Percentiles rank a stretch among this genome's conserved stretches.
Conservation (phyloP, 1,140 invertebrate species). For the Achatina immaculata region DNA sequence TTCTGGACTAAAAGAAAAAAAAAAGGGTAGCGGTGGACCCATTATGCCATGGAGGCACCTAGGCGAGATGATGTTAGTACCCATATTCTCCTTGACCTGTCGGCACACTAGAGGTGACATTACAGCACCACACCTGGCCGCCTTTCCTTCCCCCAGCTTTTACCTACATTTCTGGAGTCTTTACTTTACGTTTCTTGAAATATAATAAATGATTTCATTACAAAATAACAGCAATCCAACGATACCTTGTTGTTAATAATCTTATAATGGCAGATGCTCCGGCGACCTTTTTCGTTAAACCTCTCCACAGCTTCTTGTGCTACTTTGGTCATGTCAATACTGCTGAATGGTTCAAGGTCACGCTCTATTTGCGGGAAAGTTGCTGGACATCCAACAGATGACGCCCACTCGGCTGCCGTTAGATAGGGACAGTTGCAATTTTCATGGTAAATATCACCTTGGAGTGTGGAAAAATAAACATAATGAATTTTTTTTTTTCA, state of each 20-base stretch:
- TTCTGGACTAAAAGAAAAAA: too few species aligned
- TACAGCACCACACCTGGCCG: too few species aligned
- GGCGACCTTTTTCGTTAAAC: slow-evolving; percentile 81
- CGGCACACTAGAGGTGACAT: too few species aligned
- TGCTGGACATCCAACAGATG: slow-evolving; percentile 78
- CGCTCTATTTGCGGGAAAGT: slow-evolving; percentile 81
- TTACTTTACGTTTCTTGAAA: too few species aligned
- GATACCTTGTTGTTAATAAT: slow-evolving; percentile 84
- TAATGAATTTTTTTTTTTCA: too few species aligned
- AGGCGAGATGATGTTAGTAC: too few species aligned
- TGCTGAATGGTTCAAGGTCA: slow-evolving; percentile 82
- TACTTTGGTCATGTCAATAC: slow-evolving; percentile 81
- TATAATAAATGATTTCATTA: too few species aligned
- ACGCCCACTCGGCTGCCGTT: slow-evolving; percentile 78
- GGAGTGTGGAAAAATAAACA: neutral
- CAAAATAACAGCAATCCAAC: neutral
- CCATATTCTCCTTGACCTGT: too few species aligned
- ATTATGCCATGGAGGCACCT: too few species aligned
- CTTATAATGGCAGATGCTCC: slow-evolving; percentile 92
- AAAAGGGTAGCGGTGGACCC: too few species aligned
- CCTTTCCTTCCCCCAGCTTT: too few species aligned
- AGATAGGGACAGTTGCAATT: slow-evolving; percentile 85
- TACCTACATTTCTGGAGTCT: too few species aligned
- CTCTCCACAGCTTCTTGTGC: slow-evolving; percentile 77
- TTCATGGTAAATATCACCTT: slow-evolving; percentile 83